Conservation (phyloP, 2,797 vertebrate genomes). For the Leptodactylus fallax region DNA sequence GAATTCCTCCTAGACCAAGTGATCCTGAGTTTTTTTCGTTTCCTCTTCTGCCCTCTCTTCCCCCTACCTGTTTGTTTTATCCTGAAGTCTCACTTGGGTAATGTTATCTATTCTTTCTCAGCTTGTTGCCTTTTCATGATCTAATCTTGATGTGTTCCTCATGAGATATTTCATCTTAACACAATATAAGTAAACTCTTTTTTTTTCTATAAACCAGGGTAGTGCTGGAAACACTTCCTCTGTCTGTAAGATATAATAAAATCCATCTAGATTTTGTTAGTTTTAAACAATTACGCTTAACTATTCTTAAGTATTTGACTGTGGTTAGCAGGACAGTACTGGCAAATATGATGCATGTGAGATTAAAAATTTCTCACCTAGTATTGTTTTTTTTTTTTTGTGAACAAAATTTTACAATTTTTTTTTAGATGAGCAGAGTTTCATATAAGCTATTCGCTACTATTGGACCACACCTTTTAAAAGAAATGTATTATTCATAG, state of each 20-base stretch:
- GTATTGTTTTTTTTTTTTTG: not conserved
- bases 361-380: not conserved
- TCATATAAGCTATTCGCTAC: not conserved
- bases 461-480: not conserved
- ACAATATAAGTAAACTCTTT: conserved; percentile 39
- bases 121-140: conserved; percentile 54
- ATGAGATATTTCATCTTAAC: conserved; percentile 49
- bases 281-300: not conserved
- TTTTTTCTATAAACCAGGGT: not conserved
- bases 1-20: conserved; percentile 36
- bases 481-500: not conserved
- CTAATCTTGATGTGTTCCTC: conserved; percentile 52
- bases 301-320: not conserved
- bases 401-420: not conserved
- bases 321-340: not conserved
- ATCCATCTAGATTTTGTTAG: not conserved
- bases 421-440: not conserved
- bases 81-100: conserved; percentile 45
- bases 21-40: not conserved
- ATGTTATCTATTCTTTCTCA: conserved; percentile 55
- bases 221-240: conserved; percentile 11
- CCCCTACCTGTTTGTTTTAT: conserved; percentile 43
- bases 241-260: not conserved
- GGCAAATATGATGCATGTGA: not conserved
- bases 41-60: conserved; percentile 4